These are phyloP conservation scores for Nesoenas mayeri DNA, from an alignment of 2,113 vertebrate species.

Conservation along the genomic window DNA sequence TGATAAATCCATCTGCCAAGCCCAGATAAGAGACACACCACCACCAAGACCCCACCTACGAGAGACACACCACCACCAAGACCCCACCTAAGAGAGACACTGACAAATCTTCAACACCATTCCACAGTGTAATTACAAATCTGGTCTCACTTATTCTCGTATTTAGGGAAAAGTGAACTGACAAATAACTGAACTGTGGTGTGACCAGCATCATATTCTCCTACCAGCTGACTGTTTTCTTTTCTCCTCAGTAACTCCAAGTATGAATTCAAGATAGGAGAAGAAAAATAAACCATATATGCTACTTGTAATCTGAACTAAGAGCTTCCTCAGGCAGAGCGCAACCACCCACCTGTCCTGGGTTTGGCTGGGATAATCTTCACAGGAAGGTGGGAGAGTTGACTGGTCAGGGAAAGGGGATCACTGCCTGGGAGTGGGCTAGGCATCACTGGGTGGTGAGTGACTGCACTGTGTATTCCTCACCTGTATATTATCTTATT, in stretches of 20 bases:
- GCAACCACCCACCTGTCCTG: background rate
- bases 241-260: background rate
- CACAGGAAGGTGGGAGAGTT: too few relatives aligned
- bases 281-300: background rate
- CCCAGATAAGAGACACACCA: background rate
- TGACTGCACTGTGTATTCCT: too few relatives aligned
- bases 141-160: background rate
- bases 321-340: background rate
- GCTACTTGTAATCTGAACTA: background rate
- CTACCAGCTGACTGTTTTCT: background rate
- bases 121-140: background rate
- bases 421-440: too few relatives aligned
- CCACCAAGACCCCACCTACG: fast-evolving
- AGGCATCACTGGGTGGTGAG: too few relatives aligned
- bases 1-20: background rate
- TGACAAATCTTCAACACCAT: background rate
- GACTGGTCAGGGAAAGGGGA: too few relatives aligned
- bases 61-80: background rate
- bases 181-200: background rate
- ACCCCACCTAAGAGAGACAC: background rate
- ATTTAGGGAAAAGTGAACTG: background rate
- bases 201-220: background rate
- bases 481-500: too few relatives aligned
- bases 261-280: background rate
- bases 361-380: too few relatives aligned